phyloP scores from a whole-genome alignment of 64 coral and sea anemone species.

The Cladopsammia gracilis region DNA sequence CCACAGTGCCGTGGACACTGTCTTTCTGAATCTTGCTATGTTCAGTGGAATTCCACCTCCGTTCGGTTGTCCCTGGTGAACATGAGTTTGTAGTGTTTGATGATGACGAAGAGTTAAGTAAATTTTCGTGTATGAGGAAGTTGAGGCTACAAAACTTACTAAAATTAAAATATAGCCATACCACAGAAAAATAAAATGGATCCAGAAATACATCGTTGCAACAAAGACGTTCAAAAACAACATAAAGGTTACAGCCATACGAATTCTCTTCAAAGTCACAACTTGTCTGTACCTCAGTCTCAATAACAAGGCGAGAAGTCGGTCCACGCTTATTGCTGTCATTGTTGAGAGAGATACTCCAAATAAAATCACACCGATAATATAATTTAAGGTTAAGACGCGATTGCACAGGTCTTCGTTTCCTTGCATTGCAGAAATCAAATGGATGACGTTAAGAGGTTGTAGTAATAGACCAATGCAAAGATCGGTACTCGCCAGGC shows the following conservation, averaged over 20 bases:
- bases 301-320: constrained; percentile 2
- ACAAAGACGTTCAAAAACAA: background rate
- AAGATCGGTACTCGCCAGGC: constrained; percentile 10
- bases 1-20: background rate
- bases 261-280: background rate
- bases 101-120: background rate
- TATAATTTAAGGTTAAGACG: background rate
- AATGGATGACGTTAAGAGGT: background rate
- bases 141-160: background rate
- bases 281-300: constrained; percentile 5
- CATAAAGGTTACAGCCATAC: background rate
- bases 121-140: constrained; percentile 2
- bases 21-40: background rate
- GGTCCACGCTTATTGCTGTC: constrained; percentile 24
- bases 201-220: constrained; percentile 11
- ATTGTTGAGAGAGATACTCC: constrained; percentile 9
- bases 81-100: background rate
- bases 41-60: background rate
- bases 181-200: background rate
- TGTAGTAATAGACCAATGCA: constrained; percentile 3
- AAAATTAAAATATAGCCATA: background rate
- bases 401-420: background rate
- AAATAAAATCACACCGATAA: background rate
- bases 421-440: background rate
- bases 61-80: background rate